Base-by-base conservation (phyloP, 2,888 invertebrate species). In the Lordiphosa andalusiaca region DNA sequence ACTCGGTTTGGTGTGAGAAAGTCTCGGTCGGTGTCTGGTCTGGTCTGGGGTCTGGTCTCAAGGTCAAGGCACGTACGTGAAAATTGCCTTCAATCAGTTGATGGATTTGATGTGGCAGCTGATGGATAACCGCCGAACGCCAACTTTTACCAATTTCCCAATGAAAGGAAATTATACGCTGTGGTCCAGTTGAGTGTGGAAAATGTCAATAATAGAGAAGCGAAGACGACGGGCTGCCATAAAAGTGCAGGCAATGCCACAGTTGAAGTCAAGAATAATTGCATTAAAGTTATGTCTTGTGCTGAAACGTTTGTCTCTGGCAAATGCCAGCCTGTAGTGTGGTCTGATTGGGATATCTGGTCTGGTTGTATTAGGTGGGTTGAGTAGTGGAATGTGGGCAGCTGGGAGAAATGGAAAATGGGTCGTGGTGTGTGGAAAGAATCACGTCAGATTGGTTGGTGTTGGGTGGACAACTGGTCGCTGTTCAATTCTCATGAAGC, bases 41-140 rank as follows among this genome's bases (percentile, higher is more conserved):
- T 39, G 48, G 42, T 56, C 35, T 57, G 39, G n/a, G 42, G 41
- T 42, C 36, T 21, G 30, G 63, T 54, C 66, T 70, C 84, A 77
- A 77, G 77, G 77, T 77, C 77, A 70, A 64, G 56, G 47, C 53
- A 48, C n/a, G 67, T 60, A 83, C 84, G 77, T 77, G 84, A 53
- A 63, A 81, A 84, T 76, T 56, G 63, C 58, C 38, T 40, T 36
- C 53, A 65, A 49, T 54, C 48, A 6, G 49, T 42, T 57, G 67
- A 66, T 42, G 67, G 50, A 67, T 51, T 49, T 16, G 35, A 12
- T 53, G 25, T 50, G 46, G 35, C 40, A 47, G 50, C 55, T 69
- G 76, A 72, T 75, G 72, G 66, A 36, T 49, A 46, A 65, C 23
- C 44, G 57, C 23, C 44, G 57, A 54, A 64, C 49, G 53, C 55